These are phyloP conservation scores for Phyllostomus hastatus DNA, from an alignment of 2,113 vertebrate species.

Conservation along the genomic window DNA sequence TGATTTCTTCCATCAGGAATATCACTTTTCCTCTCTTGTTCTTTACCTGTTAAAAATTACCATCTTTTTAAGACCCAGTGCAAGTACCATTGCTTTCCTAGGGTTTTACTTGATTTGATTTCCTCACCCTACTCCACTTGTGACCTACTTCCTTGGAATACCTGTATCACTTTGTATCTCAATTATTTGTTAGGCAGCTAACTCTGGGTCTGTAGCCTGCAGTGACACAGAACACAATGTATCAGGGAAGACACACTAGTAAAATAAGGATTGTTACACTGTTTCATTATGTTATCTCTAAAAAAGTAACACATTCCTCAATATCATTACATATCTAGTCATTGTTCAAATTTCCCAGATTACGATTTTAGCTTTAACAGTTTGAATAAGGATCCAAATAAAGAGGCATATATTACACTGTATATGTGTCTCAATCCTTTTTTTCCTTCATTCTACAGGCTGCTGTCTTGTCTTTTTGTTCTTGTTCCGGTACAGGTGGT, in stretches of 20 bases:
- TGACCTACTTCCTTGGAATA: not conserved
- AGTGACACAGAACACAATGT: not conserved
- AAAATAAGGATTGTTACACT: not conserved
- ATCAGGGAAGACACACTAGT: not conserved
- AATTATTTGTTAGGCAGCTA: not conserved
- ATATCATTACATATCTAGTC: not conserved
- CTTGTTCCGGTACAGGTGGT: not conserved
- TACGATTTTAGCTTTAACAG: not conserved
- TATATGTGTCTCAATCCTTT: not conserved
- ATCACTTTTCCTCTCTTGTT: not conserved
- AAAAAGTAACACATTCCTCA: not conserved
- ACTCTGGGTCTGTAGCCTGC: not conserved
- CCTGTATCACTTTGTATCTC: not conserved
- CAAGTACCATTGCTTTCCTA: not conserved
- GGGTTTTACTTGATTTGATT: constrained; percentile 40
- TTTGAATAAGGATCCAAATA: not conserved
- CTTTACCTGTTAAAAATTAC: not conserved
- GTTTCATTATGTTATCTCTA: not conserved
- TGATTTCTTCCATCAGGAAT: constrained; percentile 10
- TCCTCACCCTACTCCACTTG: not conserved
- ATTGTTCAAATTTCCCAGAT: not conserved
- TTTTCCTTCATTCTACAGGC: not conserved
- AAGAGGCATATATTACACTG: not conserved
- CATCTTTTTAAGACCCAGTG: not conserved
- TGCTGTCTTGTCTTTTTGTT: not conserved